Evolutionary conservation across 2,797 vertebrate genomes (phyloP).

Genomic region (Microchirus variegatus): DNA sequence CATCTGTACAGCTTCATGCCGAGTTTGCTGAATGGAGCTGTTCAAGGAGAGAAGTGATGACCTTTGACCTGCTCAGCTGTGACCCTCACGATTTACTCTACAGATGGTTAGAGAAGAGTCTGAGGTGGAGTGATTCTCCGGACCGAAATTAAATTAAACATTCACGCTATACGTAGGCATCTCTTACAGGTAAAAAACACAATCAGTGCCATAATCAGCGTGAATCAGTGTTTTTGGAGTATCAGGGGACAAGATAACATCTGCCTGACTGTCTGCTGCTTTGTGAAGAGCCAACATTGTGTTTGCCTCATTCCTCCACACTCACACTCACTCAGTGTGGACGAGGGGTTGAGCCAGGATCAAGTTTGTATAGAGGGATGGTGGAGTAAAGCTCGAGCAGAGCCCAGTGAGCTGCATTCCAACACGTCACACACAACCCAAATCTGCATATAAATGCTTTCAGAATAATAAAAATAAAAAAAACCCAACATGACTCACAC

Average conservation of each 20-base stretch:
- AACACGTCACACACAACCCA: conserved; percentile 6
- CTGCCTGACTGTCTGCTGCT: conserved; percentile 45
- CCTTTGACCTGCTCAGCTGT: conserved; percentile 46
- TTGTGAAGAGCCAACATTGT: conserved; percentile 64
- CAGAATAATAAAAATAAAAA: conserved; percentile 8
- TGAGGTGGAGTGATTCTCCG: conserved; percentile 4
- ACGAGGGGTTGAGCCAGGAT: conserved; percentile 55
- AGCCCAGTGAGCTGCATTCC: conserved; percentile 47
- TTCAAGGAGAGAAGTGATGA: conserved; percentile 30
- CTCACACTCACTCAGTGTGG: conserved; percentile 44
- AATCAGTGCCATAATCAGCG: no score
- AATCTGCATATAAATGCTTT: conserved; percentile 62
- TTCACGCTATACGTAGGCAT: not conserved
- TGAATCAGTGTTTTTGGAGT: conserved; percentile 22
- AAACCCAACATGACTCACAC: not conserved
- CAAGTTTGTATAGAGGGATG: conserved; percentile 66
- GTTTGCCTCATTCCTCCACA: conserved; percentile 61
- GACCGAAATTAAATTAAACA: conserved; percentile 13
- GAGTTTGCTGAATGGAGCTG: conserved; percentile 15
- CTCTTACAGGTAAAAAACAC: not conserved
- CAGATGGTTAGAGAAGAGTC: conserved; percentile 2
- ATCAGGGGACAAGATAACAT: conserved; percentile 48
- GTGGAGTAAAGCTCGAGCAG: conserved; percentile 39
- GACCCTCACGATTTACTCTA: conserved; percentile 22
- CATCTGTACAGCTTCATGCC: conserved; percentile 54